Percentiles rank a stretch among this genome's conserved stretches.
Evolutionary conservation across 2,113 vertebrate genomes (phyloP).

Genomic region (Caranx ignobilis): DNA sequence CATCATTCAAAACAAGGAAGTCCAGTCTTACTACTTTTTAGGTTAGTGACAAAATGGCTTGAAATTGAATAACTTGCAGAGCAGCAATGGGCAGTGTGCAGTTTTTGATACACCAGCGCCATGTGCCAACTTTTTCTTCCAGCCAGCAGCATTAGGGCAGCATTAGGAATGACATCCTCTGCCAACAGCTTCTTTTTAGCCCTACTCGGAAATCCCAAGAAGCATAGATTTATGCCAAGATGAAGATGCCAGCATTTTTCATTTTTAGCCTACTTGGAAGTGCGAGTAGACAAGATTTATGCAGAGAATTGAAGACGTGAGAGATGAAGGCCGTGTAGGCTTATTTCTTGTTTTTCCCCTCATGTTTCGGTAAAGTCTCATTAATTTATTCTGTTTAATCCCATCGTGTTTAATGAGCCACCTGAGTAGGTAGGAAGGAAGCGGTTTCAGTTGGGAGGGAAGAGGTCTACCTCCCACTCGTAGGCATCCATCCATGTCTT

Average conservation of each 20-base stretch:
- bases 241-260: constrained; percentile 72
- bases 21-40: constrained; percentile 23
- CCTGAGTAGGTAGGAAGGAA: constrained; percentile 53
- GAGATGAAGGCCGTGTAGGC: constrained; percentile 39
- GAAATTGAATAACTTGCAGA: constrained; percentile 57
- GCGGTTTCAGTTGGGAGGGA: constrained; percentile 63
- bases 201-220: constrained; percentile 79
- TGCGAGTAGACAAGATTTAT: constrained; percentile 62
- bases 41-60: constrained; percentile 55
- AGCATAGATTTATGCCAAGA: constrained; percentile 69
- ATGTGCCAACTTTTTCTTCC: constrained; percentile 68
- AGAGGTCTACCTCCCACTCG: constrained; percentile 50
- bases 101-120: constrained; percentile 64
- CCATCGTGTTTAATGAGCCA: constrained; percentile 40
- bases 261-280: constrained; percentile 71
- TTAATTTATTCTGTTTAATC: constrained; percentile 62
- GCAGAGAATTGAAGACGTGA: constrained; percentile 55
- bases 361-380: constrained; percentile 1
- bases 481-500: constrained; percentile 18
- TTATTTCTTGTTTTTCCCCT: constrained; percentile 44
- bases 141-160: constrained; percentile 72
- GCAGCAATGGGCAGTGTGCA: constrained; percentile 54
- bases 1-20: constrained; percentile 32
- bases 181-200: constrained; percentile 78
- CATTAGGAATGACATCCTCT: constrained; percentile 70